Evolutionary conservation across 2,797 vertebrate species (phyloP).

Genomic region (Steatocranus sp.): DNA sequence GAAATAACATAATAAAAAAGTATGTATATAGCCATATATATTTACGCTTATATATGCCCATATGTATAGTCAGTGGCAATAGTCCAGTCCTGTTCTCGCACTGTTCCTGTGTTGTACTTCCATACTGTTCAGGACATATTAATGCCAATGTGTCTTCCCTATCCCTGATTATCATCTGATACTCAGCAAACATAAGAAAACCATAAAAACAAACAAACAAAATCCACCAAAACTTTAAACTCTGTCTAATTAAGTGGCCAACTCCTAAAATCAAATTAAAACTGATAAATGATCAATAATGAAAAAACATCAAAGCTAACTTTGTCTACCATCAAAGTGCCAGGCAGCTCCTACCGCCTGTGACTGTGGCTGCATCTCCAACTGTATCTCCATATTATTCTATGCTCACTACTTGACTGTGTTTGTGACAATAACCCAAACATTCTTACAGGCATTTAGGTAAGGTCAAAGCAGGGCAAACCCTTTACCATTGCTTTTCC

Average conservation of each 20-base stretch:
- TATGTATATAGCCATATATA: not conserved
- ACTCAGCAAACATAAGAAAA: not conserved
- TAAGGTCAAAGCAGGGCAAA: not conserved
- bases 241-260: not conserved
- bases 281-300: not conserved
- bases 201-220: not conserved
- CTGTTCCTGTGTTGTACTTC: not conserved
- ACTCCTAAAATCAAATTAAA: not conserved
- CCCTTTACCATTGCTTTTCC: not conserved
- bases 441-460: not conserved
- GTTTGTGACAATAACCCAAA: not conserved
- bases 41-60: not conserved
- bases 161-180: not conserved
- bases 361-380: not conserved
- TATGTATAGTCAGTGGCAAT: not conserved
- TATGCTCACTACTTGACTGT: not conserved
- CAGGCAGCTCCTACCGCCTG: not conserved
- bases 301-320: not conserved
- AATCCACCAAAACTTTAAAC: not conserved
- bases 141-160: not conserved
- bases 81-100: not conserved
- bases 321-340: not conserved
- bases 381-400: not conserved
- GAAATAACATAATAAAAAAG: not conserved
- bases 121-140: not conserved